Conservation (phyloP, 2,797 vertebrate species). For the Buphagus erythrorhynchus region DNA sequence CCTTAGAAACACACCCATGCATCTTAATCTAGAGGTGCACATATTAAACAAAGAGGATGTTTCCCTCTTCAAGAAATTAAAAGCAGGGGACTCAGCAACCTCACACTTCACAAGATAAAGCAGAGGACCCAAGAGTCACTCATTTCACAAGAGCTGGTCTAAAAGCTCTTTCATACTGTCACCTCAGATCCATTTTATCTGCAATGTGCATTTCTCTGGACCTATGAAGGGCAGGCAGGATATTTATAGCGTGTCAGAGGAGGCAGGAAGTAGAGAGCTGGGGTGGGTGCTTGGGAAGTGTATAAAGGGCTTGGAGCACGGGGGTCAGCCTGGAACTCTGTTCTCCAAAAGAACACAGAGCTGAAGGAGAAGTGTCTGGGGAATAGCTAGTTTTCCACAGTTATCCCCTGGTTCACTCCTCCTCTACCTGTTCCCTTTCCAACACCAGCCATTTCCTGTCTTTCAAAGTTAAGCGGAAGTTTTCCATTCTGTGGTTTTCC, state of each 20-base stretch:
- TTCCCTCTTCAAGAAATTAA: background rate
- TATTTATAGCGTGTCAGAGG: slow-evolving; percentile 75
- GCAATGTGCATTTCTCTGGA: background rate
- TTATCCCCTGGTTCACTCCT: background rate
- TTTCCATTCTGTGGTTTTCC: slow-evolving; percentile 32
- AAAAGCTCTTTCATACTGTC: background rate
- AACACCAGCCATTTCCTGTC: background rate
- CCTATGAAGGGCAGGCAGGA: background rate
- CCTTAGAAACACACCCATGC: background rate
- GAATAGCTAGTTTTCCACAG: slow-evolving; percentile 13
- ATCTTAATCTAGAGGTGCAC: background rate
- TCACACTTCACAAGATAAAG: background rate
- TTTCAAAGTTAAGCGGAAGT: slow-evolving; percentile 42
- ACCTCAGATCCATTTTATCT: background rate
- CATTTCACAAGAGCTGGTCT: background rate
- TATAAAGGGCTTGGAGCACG: slow-evolving; percentile 31
- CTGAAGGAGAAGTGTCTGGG: background rate
- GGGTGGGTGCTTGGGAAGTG: slow-evolving; percentile 5
- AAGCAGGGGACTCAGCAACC: background rate
- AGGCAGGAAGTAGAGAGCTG: slow-evolving; percentile 74
- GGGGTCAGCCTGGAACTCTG: slow-evolving; percentile 17
- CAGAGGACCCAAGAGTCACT: background rate
- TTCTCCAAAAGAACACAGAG: background rate
- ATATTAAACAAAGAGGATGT: background rate
- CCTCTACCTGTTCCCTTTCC: slow-evolving; percentile 37